Evolutionary conservation across 2,797 vertebrate species (phyloP), one percentile per base, ranked within the genome.

Genomic region (Danionella dracula): DNA sequence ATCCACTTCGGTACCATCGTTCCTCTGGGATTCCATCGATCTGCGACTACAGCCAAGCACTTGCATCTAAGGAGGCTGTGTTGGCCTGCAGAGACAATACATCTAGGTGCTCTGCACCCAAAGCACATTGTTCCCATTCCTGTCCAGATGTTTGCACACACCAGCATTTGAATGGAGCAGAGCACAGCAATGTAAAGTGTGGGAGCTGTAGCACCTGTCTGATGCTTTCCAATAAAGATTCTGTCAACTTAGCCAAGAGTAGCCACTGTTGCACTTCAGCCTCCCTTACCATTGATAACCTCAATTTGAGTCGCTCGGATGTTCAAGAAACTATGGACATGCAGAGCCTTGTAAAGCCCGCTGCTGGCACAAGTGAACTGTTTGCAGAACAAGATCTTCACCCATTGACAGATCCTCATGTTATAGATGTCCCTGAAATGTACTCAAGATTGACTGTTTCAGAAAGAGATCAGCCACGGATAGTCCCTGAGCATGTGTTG

Each of bases 1-100:
- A 97, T 73, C 93, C 94, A 0, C 86, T 93, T 17, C 83, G 92
- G 74, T 84, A 87, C 81, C 82, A 90, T 81, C 89, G 88, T 15
- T 88, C 86, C 45, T 79, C 87, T 0, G 68, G 87, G 0, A 83
- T 85, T 78, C 63, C 89, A 53, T 85, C 87, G 20, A 89, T 90
- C 82, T 88, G 86, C 50, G 89, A 91, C 84, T 89, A 90, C 79
- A 86, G 88, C 79, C 89, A 89, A 78, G 86, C 85, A 76, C 84
- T 90, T 42, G 85, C 87, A 76, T 90, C 87, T 66, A 90, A 90
- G 13, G 90, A 90, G 64, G 79, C 83, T 0, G 84, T 86, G 9
- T 44, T 90, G 65, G 83, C 86, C 29, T 70, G 81, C 0, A 79
- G 83, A 0, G 87, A 88, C 64, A 79, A 83, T 35, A 83, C 84